Percentiles rank a stretch among this genome's conserved stretches.
Evolutionary conservation across 1,140 invertebrate genomes (phyloP).

Genomic region (Teleopsis dalmanni): DNA sequence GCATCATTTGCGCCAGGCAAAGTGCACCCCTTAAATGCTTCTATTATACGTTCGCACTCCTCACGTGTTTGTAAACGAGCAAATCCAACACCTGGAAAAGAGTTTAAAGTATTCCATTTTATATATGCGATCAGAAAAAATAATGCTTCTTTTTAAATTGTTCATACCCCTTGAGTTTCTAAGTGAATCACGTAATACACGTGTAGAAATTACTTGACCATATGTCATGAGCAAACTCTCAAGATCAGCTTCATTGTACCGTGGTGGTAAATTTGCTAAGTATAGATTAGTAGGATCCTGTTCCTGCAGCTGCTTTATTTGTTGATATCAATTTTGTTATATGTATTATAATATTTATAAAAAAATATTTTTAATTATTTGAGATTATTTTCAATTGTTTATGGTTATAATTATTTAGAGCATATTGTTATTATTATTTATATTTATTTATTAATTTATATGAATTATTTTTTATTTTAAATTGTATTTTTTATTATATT

Average conservation of each 20-base stretch:
- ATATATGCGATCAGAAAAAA: too few relatives aligned
- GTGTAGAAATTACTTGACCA: constrained; percentile 92
- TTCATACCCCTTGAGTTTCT: constrained; percentile 77
- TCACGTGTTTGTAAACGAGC: constrained; percentile 93
- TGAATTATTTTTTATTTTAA: too few relatives aligned
- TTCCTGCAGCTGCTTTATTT: constrained; percentile 99
- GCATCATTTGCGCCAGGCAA: constrained; percentile 83
- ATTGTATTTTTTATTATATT: too few relatives aligned
- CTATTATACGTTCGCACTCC: constrained; percentile 95
- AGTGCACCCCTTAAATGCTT: constrained; percentile 83
- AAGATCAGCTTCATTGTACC: constrained; percentile 89
- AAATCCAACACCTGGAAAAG: constrained; percentile 51
- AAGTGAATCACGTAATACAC: constrained; percentile 87
- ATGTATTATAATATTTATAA: too few relatives aligned
- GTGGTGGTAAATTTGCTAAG: constrained; percentile 92
- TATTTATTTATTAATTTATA: too few relatives aligned
- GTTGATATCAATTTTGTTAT: too few relatives aligned
- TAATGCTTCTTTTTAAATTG: not conserved
- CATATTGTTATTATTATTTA: too few relatives aligned
- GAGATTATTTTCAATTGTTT: too few relatives aligned
- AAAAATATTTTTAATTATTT: too few relatives aligned
- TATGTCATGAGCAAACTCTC: constrained; percentile 82
- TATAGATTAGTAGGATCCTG: constrained; percentile 99
- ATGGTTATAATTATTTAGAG: too few relatives aligned
- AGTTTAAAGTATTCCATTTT: not conserved